A percentile compares a stretch with the other conserved stretches of the same genome.
Conservation (phyloP, 2,888 invertebrate genomes). For the Phasia obesa region DNA sequence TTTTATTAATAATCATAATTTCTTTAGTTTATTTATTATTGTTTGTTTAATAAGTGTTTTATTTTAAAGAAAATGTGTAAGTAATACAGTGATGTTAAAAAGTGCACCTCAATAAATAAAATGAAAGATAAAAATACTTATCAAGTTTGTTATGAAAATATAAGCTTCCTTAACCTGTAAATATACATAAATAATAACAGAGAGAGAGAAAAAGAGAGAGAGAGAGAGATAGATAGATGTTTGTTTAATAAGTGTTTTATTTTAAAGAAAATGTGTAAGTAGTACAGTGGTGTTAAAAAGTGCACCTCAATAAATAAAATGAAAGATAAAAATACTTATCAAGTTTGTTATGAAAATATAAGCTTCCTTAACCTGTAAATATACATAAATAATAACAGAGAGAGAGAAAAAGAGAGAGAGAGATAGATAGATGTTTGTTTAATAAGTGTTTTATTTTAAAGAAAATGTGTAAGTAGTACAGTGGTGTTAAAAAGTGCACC, state of each 20-base stretch:
- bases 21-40: conserved; percentile 40
- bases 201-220: too few species aligned
- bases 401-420: too few species aligned
- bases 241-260: background rate
- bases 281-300: conserved; percentile 13
- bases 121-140: background rate
- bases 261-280: conserved; percentile 22
- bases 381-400: too few species aligned
- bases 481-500: background rate
- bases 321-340: background rate
- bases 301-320: background rate
- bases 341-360: too few species aligned
- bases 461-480: conserved; percentile 29
- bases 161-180: too few species aligned
- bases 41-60: conserved; percentile 6
- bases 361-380: too few species aligned
- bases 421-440: too few species aligned
- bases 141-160: too few species aligned
- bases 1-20: conserved; percentile 49
- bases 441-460: background rate
- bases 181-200: too few species aligned
- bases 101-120: background rate
- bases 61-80: conserved; percentile 19
- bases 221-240: too few species aligned
- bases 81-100: conserved; percentile 15